Evolutionary conservation across 53 echinoderm and acorn worm species (phyloP).

Genomic region (Crossaster papposus): DNA sequence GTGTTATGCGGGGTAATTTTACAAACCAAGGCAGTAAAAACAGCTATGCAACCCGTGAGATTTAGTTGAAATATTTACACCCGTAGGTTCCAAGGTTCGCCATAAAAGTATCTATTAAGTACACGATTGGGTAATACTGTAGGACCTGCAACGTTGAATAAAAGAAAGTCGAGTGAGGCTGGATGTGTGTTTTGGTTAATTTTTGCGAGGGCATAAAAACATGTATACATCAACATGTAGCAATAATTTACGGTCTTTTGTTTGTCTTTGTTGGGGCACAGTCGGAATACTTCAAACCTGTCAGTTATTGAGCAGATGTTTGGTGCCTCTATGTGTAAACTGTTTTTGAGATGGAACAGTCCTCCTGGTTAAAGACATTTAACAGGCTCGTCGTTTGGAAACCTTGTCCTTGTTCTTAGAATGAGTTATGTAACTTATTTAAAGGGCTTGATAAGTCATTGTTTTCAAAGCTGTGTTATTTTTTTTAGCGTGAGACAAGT

Average conservation of each 20-base stretch:
- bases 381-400: too few relatives aligned
- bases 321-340: constrained; percentile 49
- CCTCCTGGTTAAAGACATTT: neutral
- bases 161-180: neutral
- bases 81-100: neutral
- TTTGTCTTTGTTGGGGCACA: neutral
- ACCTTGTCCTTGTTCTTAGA: too few relatives aligned
- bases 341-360: constrained; percentile 48
- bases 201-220: constrained; percentile 19
- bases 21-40: neutral
- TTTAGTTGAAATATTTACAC: constrained; percentile 2
- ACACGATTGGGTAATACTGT: constrained; percentile 3
- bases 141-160: neutral
- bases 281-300: neutral
- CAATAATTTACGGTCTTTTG: constrained; percentile 42
- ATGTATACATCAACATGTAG: constrained; percentile 40
- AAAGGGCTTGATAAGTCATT: too few relatives aligned
- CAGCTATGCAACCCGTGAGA: neutral
- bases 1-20: neutral
- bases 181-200: neutral
- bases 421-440: too few relatives aligned
- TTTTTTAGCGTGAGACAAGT: too few relatives aligned
- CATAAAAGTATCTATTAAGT: constrained; percentile 28
- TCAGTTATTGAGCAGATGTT: constrained; percentile 13
- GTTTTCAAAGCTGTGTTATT: too few relatives aligned